Percentiles rank a stretch among this genome's conserved stretches.
Evolutionary conservation across 2,797 vertebrate genomes (phyloP).

Genomic region (Pseudochaenichthys georgianus): DNA sequence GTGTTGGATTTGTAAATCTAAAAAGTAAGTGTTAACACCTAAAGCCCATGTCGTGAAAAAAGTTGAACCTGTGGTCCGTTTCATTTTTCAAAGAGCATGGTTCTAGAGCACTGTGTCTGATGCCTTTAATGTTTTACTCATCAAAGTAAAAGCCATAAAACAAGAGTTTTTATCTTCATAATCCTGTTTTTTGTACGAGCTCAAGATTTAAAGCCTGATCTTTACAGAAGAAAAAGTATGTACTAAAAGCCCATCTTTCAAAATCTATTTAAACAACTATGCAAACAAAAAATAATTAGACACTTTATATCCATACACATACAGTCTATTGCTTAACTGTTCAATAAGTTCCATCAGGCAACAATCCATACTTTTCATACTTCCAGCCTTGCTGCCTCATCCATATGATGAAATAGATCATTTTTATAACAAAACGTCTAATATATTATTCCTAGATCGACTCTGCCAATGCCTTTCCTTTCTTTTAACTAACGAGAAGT

Average conservation of each 20-base stretch:
- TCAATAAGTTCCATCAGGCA: background rate
- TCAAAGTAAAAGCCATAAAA: slow-evolving; percentile 48
- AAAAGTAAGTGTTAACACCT: slow-evolving; percentile 30
- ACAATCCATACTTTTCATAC: background rate
- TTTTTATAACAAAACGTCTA: background rate
- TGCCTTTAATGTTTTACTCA: slow-evolving; percentile 55
- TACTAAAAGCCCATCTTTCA: background rate
- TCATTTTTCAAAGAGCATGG: slow-evolving; percentile 45
- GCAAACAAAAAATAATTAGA: background rate
- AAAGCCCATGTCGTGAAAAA: slow-evolving; percentile 39
- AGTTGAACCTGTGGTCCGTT: slow-evolving; percentile 39
- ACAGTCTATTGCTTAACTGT: no score
- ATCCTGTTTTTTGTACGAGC: slow-evolving; percentile 36
- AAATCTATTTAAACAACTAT: background rate
- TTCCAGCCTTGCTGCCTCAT: background rate
- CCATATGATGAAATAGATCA: slow-evolving; percentile 3
- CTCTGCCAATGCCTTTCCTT: background rate
- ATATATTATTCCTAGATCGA: background rate
- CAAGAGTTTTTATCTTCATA: slow-evolving; percentile 36
- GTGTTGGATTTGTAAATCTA: slow-evolving; percentile 32
- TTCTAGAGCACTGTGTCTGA: slow-evolving; percentile 36
- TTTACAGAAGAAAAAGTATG: slow-evolving; percentile 2
- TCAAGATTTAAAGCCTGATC: slow-evolving; percentile 36
- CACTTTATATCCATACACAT: slow-evolving; percentile 2
- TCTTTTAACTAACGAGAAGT: background rate